These are phyloP conservation scores for Scylla paramamosain DNA, from an alignment of 1,140 invertebrate genomes.

Conservation along the genomic window DNA sequence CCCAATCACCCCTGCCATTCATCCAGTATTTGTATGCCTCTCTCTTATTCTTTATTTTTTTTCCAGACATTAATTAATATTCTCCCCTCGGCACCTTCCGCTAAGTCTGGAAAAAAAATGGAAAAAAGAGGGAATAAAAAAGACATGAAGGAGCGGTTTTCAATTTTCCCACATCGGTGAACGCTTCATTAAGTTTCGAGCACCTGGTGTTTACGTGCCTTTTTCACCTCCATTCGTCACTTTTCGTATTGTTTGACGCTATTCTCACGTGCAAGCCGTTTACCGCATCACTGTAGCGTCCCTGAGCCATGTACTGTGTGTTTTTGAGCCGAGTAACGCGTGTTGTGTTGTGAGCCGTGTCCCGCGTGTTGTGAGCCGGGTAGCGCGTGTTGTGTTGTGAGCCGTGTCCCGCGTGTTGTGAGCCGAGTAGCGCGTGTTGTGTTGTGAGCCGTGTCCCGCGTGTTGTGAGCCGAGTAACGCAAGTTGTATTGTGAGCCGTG, in stretches of 20 bases:
- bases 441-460: too few relatives aligned
- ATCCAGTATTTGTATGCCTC: constrained; percentile 54
- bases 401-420: background rate
- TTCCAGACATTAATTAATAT: constrained; percentile 71
- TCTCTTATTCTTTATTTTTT: constrained; percentile 62
- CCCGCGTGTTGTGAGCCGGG: background rate
- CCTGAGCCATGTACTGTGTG: background rate
- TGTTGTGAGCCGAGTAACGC: too few relatives aligned
- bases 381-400: too few relatives aligned
- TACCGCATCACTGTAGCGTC: background rate
- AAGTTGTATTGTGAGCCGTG: background rate
- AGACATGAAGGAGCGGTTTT: constrained; percentile 59
- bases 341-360: background rate
- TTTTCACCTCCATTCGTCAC: constrained; percentile 61
- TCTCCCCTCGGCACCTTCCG: constrained; percentile 71
- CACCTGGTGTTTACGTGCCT: constrained; percentile 11
- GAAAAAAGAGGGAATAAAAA: constrained; percentile 50
- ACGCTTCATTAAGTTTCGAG: constrained; percentile 61
- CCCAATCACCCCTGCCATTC: constrained; percentile 44
- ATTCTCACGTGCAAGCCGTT: constrained; percentile 7
- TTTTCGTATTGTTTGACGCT: background rate
- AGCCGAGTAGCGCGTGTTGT: background rate
- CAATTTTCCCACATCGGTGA: constrained; percentile 70
- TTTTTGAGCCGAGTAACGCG: background rate
- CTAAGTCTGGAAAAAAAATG: constrained; percentile 61